Evolutionary conservation across 2,113 vertebrate species (phyloP), one percentile per base, ranked within the genome.

Genomic region (Phalacrocorax carbo): DNA sequence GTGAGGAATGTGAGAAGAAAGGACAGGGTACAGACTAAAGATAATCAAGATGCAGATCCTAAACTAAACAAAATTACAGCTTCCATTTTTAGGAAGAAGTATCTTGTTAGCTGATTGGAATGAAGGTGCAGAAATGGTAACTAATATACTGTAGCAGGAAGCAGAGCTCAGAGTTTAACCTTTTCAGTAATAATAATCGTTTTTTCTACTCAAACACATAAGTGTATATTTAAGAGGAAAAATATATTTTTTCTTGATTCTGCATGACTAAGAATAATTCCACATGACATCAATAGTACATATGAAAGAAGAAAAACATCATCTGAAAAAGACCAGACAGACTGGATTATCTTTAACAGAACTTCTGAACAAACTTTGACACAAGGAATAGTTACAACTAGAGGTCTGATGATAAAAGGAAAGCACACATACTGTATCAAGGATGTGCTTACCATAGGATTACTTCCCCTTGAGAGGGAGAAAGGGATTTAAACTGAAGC

Each of bases 121-220:
- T 58, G 27, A 65, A 71, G 6, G 52, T 54, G 34, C 13, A 27
- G 48, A 92, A 62, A 68, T 34, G 8, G 5, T 68, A 73, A 48
- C 40, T 84, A 84, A 61, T 27, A 55, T 20, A 42, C 17, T 36
- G 18, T 21, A 48, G 16, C 26, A 54, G 52, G 20, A 93, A 72
- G 23, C 26, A 32, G 29, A 66, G 38, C 5, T 64, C 11, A 54
- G 19, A 73, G 7, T 32, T 60, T 16, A 52, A 48, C 8, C 2
- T 65, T 78, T 78, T 65, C 25, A 77, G 23, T 32, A 82, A 27
- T 48, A 30, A 48, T 30, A 27, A 15, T 22, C 2, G 16, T 66
- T 64, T 75, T n/a, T 54, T 55, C 26, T 16, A 20, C n/a, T 75
- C 26, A 69, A 86, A 42, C 4, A 29, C 0, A 0, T 49, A 48